Evolutionary conservation across 1,140 invertebrate genomes (phyloP), one percentile per base, ranked within the genome.

Genomic region (Portunus trituberculatus): DNA sequence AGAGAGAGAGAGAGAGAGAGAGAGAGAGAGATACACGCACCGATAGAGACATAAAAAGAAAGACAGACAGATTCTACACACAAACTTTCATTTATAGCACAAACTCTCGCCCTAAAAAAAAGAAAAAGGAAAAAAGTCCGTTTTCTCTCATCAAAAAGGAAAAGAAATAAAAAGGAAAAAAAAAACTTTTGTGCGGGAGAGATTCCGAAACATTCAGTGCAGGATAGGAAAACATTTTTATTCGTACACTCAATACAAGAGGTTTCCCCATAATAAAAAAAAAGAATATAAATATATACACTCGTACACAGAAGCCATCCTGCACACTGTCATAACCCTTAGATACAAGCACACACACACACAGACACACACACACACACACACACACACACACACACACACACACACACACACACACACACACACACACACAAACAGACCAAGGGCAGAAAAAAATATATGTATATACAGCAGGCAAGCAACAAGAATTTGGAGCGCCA

Each of bases 361-460:
- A 76, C 67, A 76, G 10, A 76, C 67, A 76, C 67, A 76, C 67
- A 76, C 67, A 76, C 67, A 76, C 67, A 76, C 67, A 76, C 67
- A 76, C 67, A 76, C 67, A 76, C 6, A 76, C 67, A n/a, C 67
- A n/a, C 7, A n/a, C 67, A n/a, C 6, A n/a, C 67, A 3, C 67
- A 3, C 67, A 10, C 52, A 59, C 52, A 59, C 52, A 59, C 52
- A 59, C 52, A 59, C 52, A 59, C 52, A 59, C 52, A 59, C 52
- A 59, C 52, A 59, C 52, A 59, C 52, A 59, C 52, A 59, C 52
- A 59, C 52, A 59, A 2, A 59, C 52, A 59, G 3, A 59, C 52
- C 8, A 10, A 59, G 12, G 39, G 6, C 16, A 59, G 16, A 10
- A 59, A 20, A 14, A 59, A 59, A 59, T 14, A 59, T 59, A 20